Conservation (phyloP, 2,113 vertebrate species). For the Aramus guarauna region DNA sequence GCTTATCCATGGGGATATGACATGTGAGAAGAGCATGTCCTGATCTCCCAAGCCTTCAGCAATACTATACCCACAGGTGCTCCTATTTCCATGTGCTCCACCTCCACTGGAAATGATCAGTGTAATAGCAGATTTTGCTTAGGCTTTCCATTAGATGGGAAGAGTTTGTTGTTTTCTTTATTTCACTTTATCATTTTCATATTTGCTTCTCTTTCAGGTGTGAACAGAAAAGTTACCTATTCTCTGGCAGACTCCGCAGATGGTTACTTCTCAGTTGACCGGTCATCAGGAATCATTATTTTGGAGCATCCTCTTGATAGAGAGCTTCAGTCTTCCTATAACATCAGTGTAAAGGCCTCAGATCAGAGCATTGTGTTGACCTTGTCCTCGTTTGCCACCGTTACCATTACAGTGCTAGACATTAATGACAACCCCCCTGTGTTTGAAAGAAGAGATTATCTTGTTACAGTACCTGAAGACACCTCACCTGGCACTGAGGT, state of each 20-base stretch:
- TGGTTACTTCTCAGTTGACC: slow-evolving; percentile 90
- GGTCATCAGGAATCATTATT: slow-evolving; percentile 84
- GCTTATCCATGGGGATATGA: neutral
- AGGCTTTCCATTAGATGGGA: neutral
- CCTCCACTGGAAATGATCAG: neutral
- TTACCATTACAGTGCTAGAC: slow-evolving; percentile 92
- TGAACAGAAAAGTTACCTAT: slow-evolving; percentile 87
- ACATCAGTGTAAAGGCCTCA: slow-evolving; percentile 83
- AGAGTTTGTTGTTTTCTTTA: neutral
- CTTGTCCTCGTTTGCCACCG: slow-evolving; percentile 83
- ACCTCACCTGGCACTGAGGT: slow-evolving; percentile 84
- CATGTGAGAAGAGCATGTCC: neutral
- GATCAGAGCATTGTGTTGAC: slow-evolving; percentile 82
- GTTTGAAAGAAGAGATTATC: slow-evolving; percentile 92
- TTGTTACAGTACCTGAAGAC: slow-evolving; percentile 88
- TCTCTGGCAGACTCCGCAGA: slow-evolving; percentile 83
- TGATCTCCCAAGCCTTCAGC: neutral
- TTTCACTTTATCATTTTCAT: neutral
- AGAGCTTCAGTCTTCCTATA: slow-evolving; percentile 87
- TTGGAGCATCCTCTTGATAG: slow-evolving; percentile 89
- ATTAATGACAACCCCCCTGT: slow-evolving; percentile 97
- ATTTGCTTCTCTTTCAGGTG: slow-evolving; percentile 71
- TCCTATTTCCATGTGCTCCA: neutral
- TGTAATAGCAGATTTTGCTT: neutral
- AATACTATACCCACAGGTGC: neutral